Percentiles rank a stretch among this genome's conserved stretches.
phyloP scores from a whole-genome alignment of 2,113 vertebrate species.

The Colius striatus region DNA sequence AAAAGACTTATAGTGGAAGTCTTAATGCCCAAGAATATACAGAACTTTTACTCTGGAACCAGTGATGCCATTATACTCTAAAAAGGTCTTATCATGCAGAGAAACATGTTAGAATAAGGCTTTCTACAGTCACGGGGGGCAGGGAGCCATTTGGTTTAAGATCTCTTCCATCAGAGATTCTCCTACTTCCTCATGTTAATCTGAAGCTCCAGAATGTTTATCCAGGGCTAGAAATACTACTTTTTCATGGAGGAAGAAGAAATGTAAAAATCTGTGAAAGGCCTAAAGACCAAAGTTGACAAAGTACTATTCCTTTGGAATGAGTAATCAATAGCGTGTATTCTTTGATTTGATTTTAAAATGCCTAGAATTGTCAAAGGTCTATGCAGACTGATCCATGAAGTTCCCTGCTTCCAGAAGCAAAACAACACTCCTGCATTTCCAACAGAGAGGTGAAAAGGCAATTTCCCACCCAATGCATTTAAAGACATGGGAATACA shows the following conservation, averaged over 20 bases:
- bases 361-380: neutral
- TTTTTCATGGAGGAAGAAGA: neutral
- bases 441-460: neutral
- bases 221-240: neutral
- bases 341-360: neutral
- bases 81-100: neutral
- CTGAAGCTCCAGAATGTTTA: neutral
- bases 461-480: neutral
- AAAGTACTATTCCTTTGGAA: neutral
- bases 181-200: neutral
- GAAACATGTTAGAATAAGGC: neutral
- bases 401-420: neutral
- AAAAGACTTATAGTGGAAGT: neutral
- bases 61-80: neutral
- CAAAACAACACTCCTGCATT: neutral
- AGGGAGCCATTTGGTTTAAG: neutral
- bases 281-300: neutral
- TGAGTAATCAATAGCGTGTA: neutral
- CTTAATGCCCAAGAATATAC: neutral
- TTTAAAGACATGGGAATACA: neutral
- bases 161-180: neutral
- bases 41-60: neutral
- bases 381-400: neutral
- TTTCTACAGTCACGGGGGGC: accelerated
- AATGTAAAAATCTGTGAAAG: neutral